These are phyloP conservation scores for Listronotus oregonensis DNA, from an alignment of 1,140 invertebrate species.

Conservation along the genomic window DNA sequence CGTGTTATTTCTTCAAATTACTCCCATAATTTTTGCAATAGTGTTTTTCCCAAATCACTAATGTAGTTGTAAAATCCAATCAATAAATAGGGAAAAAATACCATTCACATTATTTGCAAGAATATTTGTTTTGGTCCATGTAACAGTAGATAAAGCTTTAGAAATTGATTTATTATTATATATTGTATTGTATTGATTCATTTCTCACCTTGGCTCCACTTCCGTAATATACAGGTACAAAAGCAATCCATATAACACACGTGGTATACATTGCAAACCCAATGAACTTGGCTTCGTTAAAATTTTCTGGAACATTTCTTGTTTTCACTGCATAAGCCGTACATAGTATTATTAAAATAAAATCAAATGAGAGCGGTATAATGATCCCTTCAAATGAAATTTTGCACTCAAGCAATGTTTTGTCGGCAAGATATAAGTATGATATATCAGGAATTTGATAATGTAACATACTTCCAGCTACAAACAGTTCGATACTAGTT, in stretches of 20 bases:
- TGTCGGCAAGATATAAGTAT: slow-evolving; percentile 63
- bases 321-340: slow-evolving; percentile 87
- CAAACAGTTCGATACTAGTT: slow-evolving; percentile 72
- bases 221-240: slow-evolving; percentile 83
- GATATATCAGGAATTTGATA: slow-evolving; percentile 70
- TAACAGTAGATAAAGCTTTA: too few species aligned
- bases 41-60: too few species aligned
- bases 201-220: slow-evolving; percentile 68
- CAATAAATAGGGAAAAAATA: too few species aligned
- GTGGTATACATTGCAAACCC: slow-evolving; percentile 89
- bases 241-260: slow-evolving; percentile 88
- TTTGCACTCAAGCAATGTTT: slow-evolving; percentile 72
- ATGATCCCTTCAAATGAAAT: slow-evolving; percentile 72
- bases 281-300: slow-evolving; percentile 85
- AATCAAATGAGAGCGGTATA: slow-evolving; percentile 78
- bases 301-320: slow-evolving; percentile 85
- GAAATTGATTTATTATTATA: too few species aligned
- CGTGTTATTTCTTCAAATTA: too few species aligned
- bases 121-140: too few species aligned
- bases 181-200: too few species aligned
- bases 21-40: too few species aligned
- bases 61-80: too few species aligned
- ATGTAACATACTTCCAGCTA: slow-evolving; percentile 71
- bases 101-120: too few species aligned
- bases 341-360: slow-evolving; percentile 78